phyloP scores from a whole-genome alignment of 2,888 invertebrate genomes.

The Hoplodrina ambigua region DNA sequence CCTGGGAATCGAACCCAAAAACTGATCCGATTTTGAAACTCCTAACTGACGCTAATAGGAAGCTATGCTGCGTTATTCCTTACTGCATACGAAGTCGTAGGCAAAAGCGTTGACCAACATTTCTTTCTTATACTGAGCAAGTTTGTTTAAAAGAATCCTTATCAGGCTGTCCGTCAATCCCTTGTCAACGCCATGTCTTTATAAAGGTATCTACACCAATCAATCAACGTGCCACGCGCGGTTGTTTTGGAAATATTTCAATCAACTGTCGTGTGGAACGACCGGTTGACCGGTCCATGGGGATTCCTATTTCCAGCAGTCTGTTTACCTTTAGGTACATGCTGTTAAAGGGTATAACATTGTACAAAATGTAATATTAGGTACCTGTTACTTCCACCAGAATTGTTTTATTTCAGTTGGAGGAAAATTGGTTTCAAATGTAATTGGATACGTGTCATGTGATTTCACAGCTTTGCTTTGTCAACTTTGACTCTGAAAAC shows the following conservation, averaged over 20 bases:
- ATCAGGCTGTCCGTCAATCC: background rate
- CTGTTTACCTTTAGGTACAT: background rate
- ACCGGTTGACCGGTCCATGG: conserved; percentile 34
- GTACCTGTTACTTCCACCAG: background rate
- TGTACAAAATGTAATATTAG: no score
- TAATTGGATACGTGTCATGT: background rate
- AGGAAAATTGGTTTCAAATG: no score
- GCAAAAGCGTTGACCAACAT: no score
- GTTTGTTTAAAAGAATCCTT: no score
- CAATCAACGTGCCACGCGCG: conserved; percentile 31
- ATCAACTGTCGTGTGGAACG: conserved; percentile 28
- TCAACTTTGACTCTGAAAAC: background rate
- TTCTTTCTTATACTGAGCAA: no score
- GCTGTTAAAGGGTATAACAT: conserved; percentile 1
- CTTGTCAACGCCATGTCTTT: background rate
- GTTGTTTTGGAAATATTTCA: conserved; percentile 52
- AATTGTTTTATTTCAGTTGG: no score
- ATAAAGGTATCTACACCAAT: conserved; percentile 5
- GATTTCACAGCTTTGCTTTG: background rate
- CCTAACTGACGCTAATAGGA: no score
- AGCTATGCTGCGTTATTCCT: no score
- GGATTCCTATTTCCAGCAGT: conserved; percentile 15
- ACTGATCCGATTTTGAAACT: no score
- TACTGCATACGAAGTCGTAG: no score
- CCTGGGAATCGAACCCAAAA: no score